Conservation (phyloP, 2,888 invertebrate species). For the Sarcophaga rosellei region DNA sequence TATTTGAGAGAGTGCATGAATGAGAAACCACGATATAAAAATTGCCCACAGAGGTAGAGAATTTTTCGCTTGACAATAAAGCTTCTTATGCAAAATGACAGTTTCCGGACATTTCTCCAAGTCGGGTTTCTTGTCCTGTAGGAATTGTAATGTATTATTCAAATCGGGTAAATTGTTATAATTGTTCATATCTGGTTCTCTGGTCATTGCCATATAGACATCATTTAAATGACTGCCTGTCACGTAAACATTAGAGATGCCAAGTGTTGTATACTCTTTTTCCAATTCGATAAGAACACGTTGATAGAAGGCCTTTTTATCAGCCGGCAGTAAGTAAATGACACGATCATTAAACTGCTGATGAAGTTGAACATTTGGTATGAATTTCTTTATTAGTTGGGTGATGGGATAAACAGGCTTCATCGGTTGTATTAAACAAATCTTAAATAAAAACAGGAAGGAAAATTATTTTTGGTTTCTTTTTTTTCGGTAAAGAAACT, state of each 20-base stretch:
- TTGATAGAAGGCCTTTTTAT: conserved; percentile 38
- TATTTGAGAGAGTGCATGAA: conserved; percentile 3
- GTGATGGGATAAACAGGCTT: conserved; percentile 36
- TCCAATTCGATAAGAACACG: conserved; percentile 47
- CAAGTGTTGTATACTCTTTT: conserved; percentile 15
- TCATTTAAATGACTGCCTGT: conserved; percentile 42
- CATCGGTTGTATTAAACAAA: conserved; percentile 23
- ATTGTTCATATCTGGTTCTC: neutral
- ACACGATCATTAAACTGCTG: conserved; percentile 39
- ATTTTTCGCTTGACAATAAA: conserved; percentile 39
- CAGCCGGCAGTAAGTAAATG: conserved; percentile 28
- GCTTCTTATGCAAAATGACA: conserved; percentile 36
- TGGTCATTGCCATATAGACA: conserved; percentile 38
- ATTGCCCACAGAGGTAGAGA: conserved; percentile 30
- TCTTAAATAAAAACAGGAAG: neutral
- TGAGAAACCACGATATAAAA: conserved; percentile 9
- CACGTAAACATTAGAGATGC: conserved; percentile 36
- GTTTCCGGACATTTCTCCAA: neutral
- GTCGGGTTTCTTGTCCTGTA: neutral
- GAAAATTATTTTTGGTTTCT: neutral
- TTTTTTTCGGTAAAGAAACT: neutral
- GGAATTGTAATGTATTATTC: conserved; percentile 3
- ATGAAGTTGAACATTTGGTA: conserved; percentile 14
- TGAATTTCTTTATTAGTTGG: conserved; percentile 32
- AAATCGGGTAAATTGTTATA: neutral